phyloP scores from a whole-genome alignment of 2,797 vertebrate species.

The Chelonia mydas region DNA sequence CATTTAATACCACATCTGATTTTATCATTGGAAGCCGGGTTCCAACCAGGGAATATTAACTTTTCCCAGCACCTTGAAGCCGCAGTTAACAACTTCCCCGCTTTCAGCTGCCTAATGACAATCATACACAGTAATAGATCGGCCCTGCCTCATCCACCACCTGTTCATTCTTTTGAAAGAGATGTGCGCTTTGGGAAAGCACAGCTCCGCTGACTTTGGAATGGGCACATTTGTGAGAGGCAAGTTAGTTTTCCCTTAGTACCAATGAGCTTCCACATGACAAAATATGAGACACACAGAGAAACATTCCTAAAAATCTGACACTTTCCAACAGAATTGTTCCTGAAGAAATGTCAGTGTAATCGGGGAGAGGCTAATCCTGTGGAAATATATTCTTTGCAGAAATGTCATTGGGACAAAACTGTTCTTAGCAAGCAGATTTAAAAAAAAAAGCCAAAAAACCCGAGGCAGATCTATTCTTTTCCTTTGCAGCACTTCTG shows the following conservation, averaged over 20 bases:
- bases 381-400: not conserved
- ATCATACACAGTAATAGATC: not conserved
- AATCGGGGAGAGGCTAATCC: not conserved
- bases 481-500: not conserved
- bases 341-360: not conserved
- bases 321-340: not conserved
- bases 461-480: not conserved
- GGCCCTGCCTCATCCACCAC: not conserved
- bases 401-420: not conserved
- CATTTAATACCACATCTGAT: not conserved
- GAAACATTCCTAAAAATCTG: not conserved
- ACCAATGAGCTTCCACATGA: accelerated
- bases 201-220: no score
- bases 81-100: not conserved
- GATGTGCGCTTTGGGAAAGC: not conserved
- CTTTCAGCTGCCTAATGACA: not conserved
- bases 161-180: not conserved
- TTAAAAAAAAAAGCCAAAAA: not conserved
- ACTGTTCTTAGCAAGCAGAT: accelerated
- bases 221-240: accelerated
- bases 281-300: not conserved
- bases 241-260: not conserved
- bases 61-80: not conserved
- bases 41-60: not conserved
- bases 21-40: not conserved